Evolutionary conservation across 2,113 vertebrate species (phyloP).

Genomic region (Antechinus stuartii): DNA sequence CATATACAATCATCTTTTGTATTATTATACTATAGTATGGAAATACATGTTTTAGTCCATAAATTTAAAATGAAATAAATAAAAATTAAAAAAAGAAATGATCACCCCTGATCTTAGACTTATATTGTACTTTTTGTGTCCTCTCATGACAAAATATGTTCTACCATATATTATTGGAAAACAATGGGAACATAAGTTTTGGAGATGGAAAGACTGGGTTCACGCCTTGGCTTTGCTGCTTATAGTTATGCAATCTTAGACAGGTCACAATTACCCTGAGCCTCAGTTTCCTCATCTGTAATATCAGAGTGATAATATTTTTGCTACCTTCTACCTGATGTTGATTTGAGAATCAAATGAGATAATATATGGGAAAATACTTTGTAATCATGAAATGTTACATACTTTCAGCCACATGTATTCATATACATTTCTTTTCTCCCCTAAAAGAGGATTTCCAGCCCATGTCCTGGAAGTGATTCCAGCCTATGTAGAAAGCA

Average conservation of each 20-base stretch:
- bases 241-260: constrained; percentile 14
- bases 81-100: not conserved
- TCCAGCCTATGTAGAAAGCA: not conserved
- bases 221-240: constrained; percentile 41
- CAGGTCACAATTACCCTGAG: constrained; percentile 47
- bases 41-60: not conserved
- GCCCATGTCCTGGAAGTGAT: not conserved
- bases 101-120: not conserved
- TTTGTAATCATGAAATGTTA: not conserved
- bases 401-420: not conserved
- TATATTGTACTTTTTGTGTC: not conserved
- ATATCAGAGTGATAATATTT: not conserved
- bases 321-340: not conserved
- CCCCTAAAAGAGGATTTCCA: not conserved
- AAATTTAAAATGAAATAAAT: not conserved
- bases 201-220: constrained; percentile 11
- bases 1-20: not conserved
- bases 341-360: not conserved
- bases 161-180: not conserved
- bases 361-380: not conserved
- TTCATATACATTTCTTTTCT: not conserved
- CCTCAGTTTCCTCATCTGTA: constrained; percentile 11
- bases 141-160: not conserved
- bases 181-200: not conserved
- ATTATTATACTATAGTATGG: not conserved